These are phyloP conservation scores for Lacanobia wlatinum DNA, from an alignment of 2,888 invertebrate species.

Conservation along the genomic window DNA sequence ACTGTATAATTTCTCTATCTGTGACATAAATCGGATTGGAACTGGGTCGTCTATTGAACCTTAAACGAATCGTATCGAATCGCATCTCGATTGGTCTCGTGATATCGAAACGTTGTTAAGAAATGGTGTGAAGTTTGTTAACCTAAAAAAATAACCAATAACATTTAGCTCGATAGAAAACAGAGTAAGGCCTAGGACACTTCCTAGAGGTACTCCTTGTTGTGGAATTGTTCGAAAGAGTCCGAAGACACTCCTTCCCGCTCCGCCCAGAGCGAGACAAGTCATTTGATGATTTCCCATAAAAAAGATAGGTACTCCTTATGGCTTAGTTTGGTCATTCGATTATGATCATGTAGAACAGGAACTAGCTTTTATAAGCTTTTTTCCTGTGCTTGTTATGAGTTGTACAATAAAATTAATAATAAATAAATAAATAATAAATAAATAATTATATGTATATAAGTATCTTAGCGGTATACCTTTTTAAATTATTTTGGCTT, in stretches of 20 bases:
- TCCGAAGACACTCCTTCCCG: too few species aligned
- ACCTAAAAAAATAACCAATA: not conserved
- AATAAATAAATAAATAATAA: too few species aligned
- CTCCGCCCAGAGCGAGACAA: too few species aligned
- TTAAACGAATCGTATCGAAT: conserved; percentile 48
- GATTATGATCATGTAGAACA: not conserved
- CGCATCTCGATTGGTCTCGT: conserved; percentile 21
- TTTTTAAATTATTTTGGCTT: not conserved
- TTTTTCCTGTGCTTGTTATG: too few species aligned
- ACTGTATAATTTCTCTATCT: conserved; percentile 19
- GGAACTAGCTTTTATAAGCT: too few species aligned
- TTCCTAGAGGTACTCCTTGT: not conserved
- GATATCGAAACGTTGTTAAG: conserved; percentile 26
- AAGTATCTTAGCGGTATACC: too few species aligned
- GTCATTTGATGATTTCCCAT: too few species aligned
- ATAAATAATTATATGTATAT: too few species aligned
- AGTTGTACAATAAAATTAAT: too few species aligned
- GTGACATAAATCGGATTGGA: conserved; percentile 32
- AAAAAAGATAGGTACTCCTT: too few species aligned
- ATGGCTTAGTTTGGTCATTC: not conserved
- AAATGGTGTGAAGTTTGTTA: conserved; percentile 7
- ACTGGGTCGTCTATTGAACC: conserved; percentile 47
- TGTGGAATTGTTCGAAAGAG: too few species aligned
- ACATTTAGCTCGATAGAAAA: not conserved
- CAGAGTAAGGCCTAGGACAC: not conserved